A percentile compares a stretch with the other conserved stretches of the same genome.
Conservation (phyloP, 2,113 vertebrate species). For the Tragulus kanchil region DNA sequence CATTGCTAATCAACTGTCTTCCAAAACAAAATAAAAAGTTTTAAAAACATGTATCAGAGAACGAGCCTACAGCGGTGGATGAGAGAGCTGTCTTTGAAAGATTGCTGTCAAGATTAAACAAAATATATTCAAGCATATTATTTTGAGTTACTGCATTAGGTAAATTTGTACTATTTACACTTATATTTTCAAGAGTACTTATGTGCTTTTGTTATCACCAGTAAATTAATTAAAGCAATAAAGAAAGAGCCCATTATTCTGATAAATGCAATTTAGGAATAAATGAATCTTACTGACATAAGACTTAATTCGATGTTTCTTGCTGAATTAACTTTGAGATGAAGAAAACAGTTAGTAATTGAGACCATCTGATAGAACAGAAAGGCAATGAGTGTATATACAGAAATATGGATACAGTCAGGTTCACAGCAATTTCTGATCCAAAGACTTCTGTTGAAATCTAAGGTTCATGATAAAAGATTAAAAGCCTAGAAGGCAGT, state of each 20-base stretch:
- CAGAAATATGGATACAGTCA: not conserved
- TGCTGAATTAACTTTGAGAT: conserved; percentile 20
- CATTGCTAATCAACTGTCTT: not conserved
- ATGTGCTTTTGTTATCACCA: not conserved
- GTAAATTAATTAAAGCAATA: not conserved
- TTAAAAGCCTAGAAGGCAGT: not conserved
- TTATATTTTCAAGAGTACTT: not conserved
- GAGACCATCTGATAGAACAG: not conserved
- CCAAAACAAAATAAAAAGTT: not conserved
- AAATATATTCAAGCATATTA: conserved; percentile 2
- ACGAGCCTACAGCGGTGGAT: not conserved
- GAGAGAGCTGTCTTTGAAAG: not conserved
- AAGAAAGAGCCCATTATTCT: not conserved
- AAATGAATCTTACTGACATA: not conserved
- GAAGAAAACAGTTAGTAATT: not conserved
- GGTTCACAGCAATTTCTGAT: not conserved
- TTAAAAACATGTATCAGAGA: not conserved
- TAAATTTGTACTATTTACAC: not conserved
- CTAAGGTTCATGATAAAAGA: not conserved
- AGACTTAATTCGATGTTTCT: not conserved
- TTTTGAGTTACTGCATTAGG: not conserved
- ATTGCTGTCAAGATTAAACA: not conserved
- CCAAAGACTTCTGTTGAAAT: not conserved
- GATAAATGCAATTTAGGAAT: not conserved
- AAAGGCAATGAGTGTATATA: not conserved